Evolutionary conservation across 2,888 invertebrate species (phyloP), one percentile per base, ranked within the genome.

Genomic region (Dicyrtoma fusca): DNA sequence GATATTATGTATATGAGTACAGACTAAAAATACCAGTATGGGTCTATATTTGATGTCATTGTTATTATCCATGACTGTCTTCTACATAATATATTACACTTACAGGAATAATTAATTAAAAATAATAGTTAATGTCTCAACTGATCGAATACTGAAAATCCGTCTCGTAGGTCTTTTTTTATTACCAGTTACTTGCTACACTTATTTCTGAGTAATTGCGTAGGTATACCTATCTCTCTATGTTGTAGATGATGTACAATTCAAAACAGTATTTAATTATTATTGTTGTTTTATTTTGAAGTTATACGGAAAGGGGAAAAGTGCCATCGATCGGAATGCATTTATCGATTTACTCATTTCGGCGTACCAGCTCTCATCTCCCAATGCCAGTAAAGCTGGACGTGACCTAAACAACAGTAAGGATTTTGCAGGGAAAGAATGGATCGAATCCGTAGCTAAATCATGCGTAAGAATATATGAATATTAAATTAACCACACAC

Each of bases 381-480:
- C 53, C 25, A 57, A 45, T 14, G 19, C 72, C 0, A 34, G 25
- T 11, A 47, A 21, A 42, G 59, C 44, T 34, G 62, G 51, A 14
- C 47, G 62, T 51, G 66, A 23, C 47, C 69, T 66, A 45, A 73
- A 51, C 51, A 42, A 34, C 1, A 34, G 53, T 21, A 71, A 75
- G 6, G 51, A 63, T 11, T 72, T 73, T 51, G 71, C 69, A n/a
- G 78, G 75, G 17, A 75, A 73, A 42, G 71, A 76, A 21, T 79
- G 77, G 78, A 57, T 80, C 55, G 77, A 88, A 62, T 88, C 92
- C 1, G 90, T 92, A 45, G 88, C 90, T 65, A 88, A 88, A 79
- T 90, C 92, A 19, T 93, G 93, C 82, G 86, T 86, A 80, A 84
- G 86, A 84, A 55, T 23, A 14, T 25, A 57, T 57, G 26, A 57